Conservation (phyloP, 2,888 invertebrate species). For the Chloroclysta siterata region DNA sequence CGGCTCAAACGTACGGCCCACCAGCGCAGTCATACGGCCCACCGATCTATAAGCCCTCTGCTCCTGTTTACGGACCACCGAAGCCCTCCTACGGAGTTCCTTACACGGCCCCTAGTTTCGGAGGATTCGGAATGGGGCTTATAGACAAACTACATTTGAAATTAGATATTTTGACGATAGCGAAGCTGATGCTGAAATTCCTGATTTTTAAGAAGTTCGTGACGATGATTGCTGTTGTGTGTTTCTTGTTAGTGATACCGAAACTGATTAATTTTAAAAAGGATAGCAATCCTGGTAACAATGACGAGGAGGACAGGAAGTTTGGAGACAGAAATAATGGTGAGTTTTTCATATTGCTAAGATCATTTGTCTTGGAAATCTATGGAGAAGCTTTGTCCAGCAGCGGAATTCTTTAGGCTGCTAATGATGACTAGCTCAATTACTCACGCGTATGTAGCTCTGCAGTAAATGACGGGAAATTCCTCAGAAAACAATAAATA, state of each 20-base stretch:
- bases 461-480: conserved; percentile 20
- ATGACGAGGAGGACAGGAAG: conserved; percentile 68
- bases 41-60: conserved; percentile 55
- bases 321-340: conserved; percentile 57
- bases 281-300: conserved; percentile 55
- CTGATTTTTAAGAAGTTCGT: conserved; percentile 93
- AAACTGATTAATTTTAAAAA: conserved; percentile 85
- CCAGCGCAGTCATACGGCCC: conserved; percentile 65
- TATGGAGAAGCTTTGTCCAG: background rate
- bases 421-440: background rate
- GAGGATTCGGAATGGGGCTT: conserved; percentile 64
- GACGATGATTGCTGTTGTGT: conserved; percentile 91
- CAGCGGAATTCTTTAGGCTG: background rate
- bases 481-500: conserved; percentile 17
- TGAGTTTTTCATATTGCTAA: conserved; percentile 49
- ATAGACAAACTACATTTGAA: conserved; percentile 89
- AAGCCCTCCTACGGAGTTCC: conserved; percentile 83
- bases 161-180: conserved; percentile 88
- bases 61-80: conserved; percentile 72
- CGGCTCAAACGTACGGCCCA: conserved; percentile 65
- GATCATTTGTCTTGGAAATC: background rate
- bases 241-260: conserved; percentile 90
- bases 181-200: conserved; percentile 90
- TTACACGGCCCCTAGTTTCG: conserved; percentile 78
- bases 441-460: background rate